Evolutionary conservation across 37 sponge, comb jelly and placozoan species (phyloP), one percentile per base, ranked within the genome.

Genomic region (Eunapius fragilis): DNA sequence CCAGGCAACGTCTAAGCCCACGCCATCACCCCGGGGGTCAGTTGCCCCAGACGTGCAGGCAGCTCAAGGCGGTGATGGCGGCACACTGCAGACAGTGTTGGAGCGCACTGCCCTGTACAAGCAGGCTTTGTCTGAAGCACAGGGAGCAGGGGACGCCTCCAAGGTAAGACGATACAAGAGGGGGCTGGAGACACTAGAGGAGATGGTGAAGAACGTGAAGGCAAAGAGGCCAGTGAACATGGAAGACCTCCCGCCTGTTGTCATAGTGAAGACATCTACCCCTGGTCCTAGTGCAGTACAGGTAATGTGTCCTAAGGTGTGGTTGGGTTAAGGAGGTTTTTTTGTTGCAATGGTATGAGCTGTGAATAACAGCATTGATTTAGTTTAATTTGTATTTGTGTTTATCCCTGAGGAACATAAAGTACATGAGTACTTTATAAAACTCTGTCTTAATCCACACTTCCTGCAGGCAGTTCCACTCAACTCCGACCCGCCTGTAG

Each of bases 141-240:
- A 95, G 81, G 35, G 28, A 0, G 82, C 58, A 2, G 87, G 90
- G 6, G 93, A 93, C 12, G 31, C 75, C 25, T 82, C 91, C 19
- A 96, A 96, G 87, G 80, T 50, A 10, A 80, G 93, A 22, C 71
- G 96, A 17, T 93, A 91, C 88, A 87, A 85, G 80, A 73, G 93
- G 37, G 84, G 79, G 31, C 73, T 92, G 38, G 78, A 69, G 33
- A 89, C 79, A 33, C n/a, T 88, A 49, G 10, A 72, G 37, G 47
- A 47, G 71, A 19, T 26, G 70, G 3, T 31, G 38, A 49, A 73
- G 74, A 73, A 26, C 37, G 80, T 11, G 68, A 50, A 82, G 27
- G 30, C 41, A 34, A 87, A 84, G 31, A 45, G 45, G 50, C 32
- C 72, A 32, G 77, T 90, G 22, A 67, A 90, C 49, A 4, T 80